Base-by-base conservation (phyloP, 2,888 invertebrate genomes). In the Horisme vitalbata region DNA sequence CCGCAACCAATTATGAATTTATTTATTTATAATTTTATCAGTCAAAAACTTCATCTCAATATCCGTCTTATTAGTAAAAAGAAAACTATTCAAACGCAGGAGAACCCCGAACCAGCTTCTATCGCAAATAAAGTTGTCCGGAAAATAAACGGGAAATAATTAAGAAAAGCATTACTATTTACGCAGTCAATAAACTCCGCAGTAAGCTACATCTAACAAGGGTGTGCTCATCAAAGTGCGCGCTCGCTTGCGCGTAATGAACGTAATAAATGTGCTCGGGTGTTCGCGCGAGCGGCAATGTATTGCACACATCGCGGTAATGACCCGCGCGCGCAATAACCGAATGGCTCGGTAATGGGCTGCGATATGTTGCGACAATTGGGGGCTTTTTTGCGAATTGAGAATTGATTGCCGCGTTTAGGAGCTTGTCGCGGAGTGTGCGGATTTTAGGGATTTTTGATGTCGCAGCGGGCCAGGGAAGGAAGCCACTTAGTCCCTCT, bases 281-380 rank as follows among this genome's bases (percentile, higher is more conserved):
- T 67, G 65, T 62, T 56, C 60, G 57, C 51, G 54, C 46, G 65
- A 70, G 69, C 76, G 55, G 73, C 79, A 68, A 81, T 79, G 79
- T 78, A 81, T 81, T 60, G 68, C 57, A 53, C 52, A 67, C 78
- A 78, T 80, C 63, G 61, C 64, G 65, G 65, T 76, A 78, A 77
- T 72, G 75, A 67, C 68, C 46, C 64, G 63, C 38, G 35, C 71
- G 68, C 61, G 72, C 65, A 56, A 56, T 56, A 57, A 55, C 55
- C 48, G 55, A 57, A 57, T 57, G 57, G 57, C 52, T 52, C 45
- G 55, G 57, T 57, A 55, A 57, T 55, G 52, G 54, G 27, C 21
- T 37, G 41, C 56, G 49, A 57, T 57, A 57, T 54, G 57, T 51
- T 28, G 18, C 46, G 52, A 55, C 55, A 55, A 55, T 55, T 45